A percentile compares a stretch with the other conserved stretches of the same genome.
phyloP scores from a whole-genome alignment of 1,140 invertebrate species.

The Aphelenchoides fujianensis region DNA sequence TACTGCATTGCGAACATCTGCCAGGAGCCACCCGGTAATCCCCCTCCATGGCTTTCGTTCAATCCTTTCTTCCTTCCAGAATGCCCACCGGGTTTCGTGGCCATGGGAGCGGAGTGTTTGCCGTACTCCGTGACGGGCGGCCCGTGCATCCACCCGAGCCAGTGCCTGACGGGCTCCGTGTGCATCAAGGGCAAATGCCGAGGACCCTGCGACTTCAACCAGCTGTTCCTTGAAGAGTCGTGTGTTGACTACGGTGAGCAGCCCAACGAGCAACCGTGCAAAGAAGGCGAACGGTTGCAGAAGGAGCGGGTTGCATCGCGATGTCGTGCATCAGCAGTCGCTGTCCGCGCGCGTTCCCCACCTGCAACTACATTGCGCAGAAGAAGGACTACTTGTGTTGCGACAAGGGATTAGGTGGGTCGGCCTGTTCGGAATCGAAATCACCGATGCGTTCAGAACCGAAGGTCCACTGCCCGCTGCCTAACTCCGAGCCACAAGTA shows the following conservation, averaged over 20 bases:
- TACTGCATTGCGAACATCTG: conserved; percentile 44
- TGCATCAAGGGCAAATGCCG: conserved; percentile 40
- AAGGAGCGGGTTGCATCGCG: conserved; percentile 43
- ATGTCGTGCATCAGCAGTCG: conserved; percentile 31
- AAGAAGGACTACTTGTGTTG: conserved; percentile 49
- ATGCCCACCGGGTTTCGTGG: conserved; percentile 43
- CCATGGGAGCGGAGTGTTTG: conserved; percentile 43
- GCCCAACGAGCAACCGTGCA: background rate
- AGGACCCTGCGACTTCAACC: conserved; percentile 43
- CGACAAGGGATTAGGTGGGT: conserved; percentile 35
- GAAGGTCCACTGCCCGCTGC: too few species aligned
- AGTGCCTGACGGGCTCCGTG: conserved; percentile 39
- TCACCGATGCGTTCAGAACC: background rate
- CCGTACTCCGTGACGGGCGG: conserved; percentile 37
- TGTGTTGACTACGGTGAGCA: conserved; percentile 43
- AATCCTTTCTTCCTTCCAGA: conserved; percentile 31
- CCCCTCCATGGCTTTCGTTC: background rate
- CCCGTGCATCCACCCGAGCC: conserved; percentile 24
- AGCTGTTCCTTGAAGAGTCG: conserved; percentile 39
- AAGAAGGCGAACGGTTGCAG: conserved; percentile 34
- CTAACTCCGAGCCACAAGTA: conserved; percentile 22
- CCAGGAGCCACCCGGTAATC: conserved; percentile 36
- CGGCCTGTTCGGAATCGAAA: too few species aligned
- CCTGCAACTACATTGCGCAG: conserved; percentile 48
- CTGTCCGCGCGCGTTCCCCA: conserved; percentile 42